Evolutionary conservation across 2,113 vertebrate species (phyloP).

Genomic region (Emydocephalus ijimae): DNA sequence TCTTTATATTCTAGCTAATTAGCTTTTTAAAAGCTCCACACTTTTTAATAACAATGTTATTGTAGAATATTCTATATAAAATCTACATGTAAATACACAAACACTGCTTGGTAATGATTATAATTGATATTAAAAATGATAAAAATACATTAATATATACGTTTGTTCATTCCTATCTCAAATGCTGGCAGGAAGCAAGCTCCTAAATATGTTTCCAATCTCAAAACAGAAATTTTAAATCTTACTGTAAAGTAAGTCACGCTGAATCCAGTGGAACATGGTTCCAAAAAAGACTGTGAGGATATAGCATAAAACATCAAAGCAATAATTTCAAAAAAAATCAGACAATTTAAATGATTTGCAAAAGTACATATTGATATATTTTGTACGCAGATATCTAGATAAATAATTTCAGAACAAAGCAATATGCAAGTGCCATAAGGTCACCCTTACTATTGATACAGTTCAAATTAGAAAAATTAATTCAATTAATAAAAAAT

Average conservation of each 20-base stretch:
- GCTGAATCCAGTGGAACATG: neutral
- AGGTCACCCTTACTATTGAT: conserved; percentile 41
- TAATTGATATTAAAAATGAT: neutral
- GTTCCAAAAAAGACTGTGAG: neutral
- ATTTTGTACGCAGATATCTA: neutral
- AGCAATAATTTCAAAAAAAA: neutral
- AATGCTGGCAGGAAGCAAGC: neutral
- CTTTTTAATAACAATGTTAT: neutral
- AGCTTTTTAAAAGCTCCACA: neutral
- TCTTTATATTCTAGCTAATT: neutral
- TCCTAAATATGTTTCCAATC: neutral
- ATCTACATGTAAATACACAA: neutral
- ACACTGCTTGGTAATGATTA: neutral
- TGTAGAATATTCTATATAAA: neutral
- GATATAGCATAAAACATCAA: conserved; percentile 43
- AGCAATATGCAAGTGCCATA: conserved; percentile 63
- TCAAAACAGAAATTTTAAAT: neutral
- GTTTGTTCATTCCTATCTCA: neutral
- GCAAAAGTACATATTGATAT: conserved; percentile 46
- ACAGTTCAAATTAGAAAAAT: conserved; percentile 22
- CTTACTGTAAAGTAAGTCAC: neutral
- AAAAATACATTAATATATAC: neutral
- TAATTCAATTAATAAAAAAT: neutral
- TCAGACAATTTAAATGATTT: conserved; percentile 31
- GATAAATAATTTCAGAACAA: conserved; percentile 60